phyloP scores from a whole-genome alignment of 2,113 vertebrate genomes.

The Amphiprion percula region DNA sequence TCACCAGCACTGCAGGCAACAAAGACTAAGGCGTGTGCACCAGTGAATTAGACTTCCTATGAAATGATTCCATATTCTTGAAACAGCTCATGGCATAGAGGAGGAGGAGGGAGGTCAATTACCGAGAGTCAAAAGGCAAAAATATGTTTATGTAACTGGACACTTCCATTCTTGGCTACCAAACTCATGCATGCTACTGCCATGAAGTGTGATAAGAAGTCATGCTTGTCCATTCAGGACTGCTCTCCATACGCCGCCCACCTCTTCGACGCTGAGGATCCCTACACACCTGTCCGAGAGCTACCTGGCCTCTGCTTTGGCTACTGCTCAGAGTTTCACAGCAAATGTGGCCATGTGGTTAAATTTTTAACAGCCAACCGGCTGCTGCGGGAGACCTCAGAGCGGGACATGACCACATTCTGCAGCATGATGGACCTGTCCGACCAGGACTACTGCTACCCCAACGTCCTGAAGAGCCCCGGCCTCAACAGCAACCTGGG shows the following conservation, averaged over 20 bases:
- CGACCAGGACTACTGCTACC: constrained; percentile 89
- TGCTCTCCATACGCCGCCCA: constrained; percentile 91
- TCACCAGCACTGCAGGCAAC: neutral
- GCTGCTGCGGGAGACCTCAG: constrained; percentile 61
- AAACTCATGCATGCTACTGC: too few relatives aligned
- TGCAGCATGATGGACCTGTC: constrained; percentile 85
- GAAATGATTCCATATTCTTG: too few relatives aligned
- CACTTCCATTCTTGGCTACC: neutral
- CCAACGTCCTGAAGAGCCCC: constrained; percentile 80
- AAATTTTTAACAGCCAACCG: constrained; percentile 79
- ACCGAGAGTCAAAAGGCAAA: too few relatives aligned
- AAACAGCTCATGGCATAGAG: too few relatives aligned
- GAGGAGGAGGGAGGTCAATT: too few relatives aligned
- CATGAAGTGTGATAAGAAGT: neutral
- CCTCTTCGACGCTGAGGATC: constrained; percentile 88
- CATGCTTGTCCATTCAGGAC: constrained; percentile 77
- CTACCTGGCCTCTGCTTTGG: constrained; percentile 87
- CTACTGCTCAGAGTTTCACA: constrained; percentile 86
- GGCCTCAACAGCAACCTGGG: constrained; percentile 84
- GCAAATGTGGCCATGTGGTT: constrained; percentile 81
- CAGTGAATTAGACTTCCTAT: too few relatives aligned
- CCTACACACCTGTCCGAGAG: constrained; percentile 82
- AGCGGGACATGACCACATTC: constrained; percentile 75
- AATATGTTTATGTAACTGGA: neutral
- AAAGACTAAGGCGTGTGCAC: neutral